Base-by-base conservation (phyloP, 2,888 invertebrate genomes). In the Lochmaea crataegi region DNA sequence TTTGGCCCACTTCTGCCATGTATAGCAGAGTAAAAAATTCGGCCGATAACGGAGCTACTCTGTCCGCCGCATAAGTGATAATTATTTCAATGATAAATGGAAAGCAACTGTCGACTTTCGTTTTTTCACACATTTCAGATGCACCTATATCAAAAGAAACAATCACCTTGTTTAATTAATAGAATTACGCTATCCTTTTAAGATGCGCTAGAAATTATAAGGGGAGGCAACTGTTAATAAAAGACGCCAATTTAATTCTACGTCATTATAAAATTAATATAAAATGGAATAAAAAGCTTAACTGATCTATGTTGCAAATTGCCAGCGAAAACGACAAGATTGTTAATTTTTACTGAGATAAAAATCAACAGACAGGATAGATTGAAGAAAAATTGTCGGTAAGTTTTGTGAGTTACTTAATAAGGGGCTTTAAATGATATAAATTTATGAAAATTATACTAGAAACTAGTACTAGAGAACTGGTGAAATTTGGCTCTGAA, bases 201-300 rank as follows among this genome's bases (percentile, higher is more conserved):
- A 57, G 14, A 57, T 56, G 42, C 48, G 14, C 57, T 67, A n/a
- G 22, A 57, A 57, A 6, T 18, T 41, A 57, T 67, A 57, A 41
- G 45, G 16, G 32, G 42, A 57, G 66, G 66, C 26, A 57, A 67
- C 66, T 57, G 16, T 57, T 67, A 67, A 58, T 67, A 67, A 67
- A 67, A 67, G 66, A 58, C 57, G 58, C 7, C 32, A 32, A 32
- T 32, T 67, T 67, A 67, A 57, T 67, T 16, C 26, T 57, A 67
- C n/a, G 57, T 67, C 66, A 67, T 66, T 66, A 66, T n/a, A n/a
- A 67, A 53, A 58, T 67, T 58, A 67, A 67, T 67, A 67, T 67
- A 41, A 57, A 67, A 67, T 57, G 56, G n/a, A 57, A 57, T 67
- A 45, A 57, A 38, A 16, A 26, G 57, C 57, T 38, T 22, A 67